Conservation (phyloP, 2,888 invertebrate species). For the Heterodera filipjevi region DNA sequence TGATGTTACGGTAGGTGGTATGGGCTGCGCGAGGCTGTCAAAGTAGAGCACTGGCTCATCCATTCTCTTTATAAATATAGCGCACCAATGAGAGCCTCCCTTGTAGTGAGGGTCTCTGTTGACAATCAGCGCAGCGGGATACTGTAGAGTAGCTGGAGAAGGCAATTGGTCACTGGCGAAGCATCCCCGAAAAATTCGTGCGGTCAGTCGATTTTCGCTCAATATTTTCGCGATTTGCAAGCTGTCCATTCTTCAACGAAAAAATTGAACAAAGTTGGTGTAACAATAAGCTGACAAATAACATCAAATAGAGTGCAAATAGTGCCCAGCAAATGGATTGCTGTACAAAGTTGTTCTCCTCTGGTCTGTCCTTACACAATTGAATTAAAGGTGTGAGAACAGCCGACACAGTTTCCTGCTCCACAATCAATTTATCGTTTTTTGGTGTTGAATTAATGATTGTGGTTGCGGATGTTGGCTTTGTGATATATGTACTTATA, state of each 20-base stretch:
- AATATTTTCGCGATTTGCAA: neutral
- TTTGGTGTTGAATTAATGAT: neutral
- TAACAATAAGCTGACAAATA: neutral
- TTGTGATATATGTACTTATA: too few relatives aligned
- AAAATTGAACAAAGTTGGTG: neutral
- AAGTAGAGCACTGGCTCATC: conserved; percentile 17
- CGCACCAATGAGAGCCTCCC: conserved; percentile 21
- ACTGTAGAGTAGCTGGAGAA: neutral
- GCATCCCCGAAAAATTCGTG: conserved; percentile 16
- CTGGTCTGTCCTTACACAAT: neutral
- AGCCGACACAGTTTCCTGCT: neutral
- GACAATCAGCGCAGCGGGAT: conserved; percentile 1
- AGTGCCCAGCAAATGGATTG: conserved; percentile 6
- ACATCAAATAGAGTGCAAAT: neutral
- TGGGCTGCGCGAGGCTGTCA: conserved; percentile 15
- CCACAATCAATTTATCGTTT: neutral
- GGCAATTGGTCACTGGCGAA: conserved; percentile 26
- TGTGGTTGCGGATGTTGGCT: too few relatives aligned
- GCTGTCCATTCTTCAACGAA: conserved; percentile 2
- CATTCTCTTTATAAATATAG: neutral
- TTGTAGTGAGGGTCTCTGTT: neutral
- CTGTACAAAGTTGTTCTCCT: neutral
- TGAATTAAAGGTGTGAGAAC: neutral
- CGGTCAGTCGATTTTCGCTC: neutral
- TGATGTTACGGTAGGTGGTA: neutral